A percentile compares a stretch with the other conserved stretches of the same genome.
Conservation (phyloP, 2,113 vertebrate species). For the Lophochroa leadbeateri region DNA sequence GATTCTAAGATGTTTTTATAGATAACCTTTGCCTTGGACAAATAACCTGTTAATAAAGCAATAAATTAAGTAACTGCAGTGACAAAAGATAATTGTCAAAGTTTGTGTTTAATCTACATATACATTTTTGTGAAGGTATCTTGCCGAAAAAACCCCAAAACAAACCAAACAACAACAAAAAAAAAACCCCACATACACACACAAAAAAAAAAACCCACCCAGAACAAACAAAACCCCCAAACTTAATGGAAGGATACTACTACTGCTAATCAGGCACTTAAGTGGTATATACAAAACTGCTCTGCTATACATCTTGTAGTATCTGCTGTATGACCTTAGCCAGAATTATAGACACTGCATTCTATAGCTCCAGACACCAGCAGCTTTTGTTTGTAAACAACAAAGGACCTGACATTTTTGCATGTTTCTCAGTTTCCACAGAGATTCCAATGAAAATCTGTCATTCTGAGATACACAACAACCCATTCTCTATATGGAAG, state of each 20-base stretch:
- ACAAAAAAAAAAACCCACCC: no score
- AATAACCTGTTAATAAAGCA: conserved; percentile 80
- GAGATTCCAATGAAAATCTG: not conserved
- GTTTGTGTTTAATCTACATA: not conserved
- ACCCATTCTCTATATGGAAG: not conserved
- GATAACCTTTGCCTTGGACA: conserved; percentile 78
- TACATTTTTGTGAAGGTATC: not conserved
- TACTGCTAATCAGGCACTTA: not conserved
- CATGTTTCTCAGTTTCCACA: not conserved
- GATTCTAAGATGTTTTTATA: conserved; percentile 75
- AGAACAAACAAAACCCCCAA: not conserved
- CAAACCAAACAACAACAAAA: not conserved
- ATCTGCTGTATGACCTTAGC: not conserved
- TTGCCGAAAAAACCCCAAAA: not conserved
- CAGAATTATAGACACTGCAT: not conserved
- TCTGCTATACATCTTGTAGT: not conserved
- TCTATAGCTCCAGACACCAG: not conserved
- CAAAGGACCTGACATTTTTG: not conserved
- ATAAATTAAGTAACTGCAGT: not conserved
- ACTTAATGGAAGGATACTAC: not conserved
- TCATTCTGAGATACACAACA: not conserved
- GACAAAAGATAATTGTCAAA: not conserved
- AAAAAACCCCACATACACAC: not conserved
- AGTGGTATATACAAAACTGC: not conserved
- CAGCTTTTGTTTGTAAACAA: not conserved